phyloP scores from a whole-genome alignment of 2,797 vertebrate species.

The Gymnodraco acuticeps region DNA sequence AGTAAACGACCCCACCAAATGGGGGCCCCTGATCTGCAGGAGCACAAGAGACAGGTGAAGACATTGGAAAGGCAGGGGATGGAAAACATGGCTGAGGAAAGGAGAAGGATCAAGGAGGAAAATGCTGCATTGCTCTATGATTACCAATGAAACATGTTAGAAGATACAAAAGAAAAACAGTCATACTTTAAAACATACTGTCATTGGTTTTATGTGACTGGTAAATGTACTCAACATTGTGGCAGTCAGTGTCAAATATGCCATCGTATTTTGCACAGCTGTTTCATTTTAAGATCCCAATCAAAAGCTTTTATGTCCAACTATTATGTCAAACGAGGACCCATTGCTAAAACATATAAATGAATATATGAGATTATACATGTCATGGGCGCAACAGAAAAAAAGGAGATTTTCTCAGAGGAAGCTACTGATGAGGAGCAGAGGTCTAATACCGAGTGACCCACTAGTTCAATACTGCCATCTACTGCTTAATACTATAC shows the following conservation, averaged over 20 bases:
- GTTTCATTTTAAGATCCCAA: no score
- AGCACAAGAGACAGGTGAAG: no score
- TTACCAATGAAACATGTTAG: not conserved
- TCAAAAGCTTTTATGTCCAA: not conserved
- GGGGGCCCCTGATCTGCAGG: no score
- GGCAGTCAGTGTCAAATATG: not conserved
- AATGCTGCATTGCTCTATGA: not conserved
- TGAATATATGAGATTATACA: not conserved
- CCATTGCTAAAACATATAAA: not conserved
- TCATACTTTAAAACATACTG: not conserved
- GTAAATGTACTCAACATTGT: not conserved
- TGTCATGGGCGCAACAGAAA: not conserved
- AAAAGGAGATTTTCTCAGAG: not conserved
- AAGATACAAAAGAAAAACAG: not conserved
- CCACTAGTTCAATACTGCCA: slow-evolving; percentile 29
- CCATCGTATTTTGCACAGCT: not conserved
- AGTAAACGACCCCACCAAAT: no score
- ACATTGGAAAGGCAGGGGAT: no score
- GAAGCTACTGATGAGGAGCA: not conserved
- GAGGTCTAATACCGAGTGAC: not conserved
- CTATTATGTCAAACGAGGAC: not conserved
- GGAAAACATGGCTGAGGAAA: no score
- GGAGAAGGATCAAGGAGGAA: no score
- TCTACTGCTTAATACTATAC: slow-evolving; percentile 26
- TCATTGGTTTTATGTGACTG: not conserved